These are phyloP conservation scores for Vireo altiloquus DNA, from an alignment of 2,113 vertebrate genomes.

Conservation along the genomic window DNA sequence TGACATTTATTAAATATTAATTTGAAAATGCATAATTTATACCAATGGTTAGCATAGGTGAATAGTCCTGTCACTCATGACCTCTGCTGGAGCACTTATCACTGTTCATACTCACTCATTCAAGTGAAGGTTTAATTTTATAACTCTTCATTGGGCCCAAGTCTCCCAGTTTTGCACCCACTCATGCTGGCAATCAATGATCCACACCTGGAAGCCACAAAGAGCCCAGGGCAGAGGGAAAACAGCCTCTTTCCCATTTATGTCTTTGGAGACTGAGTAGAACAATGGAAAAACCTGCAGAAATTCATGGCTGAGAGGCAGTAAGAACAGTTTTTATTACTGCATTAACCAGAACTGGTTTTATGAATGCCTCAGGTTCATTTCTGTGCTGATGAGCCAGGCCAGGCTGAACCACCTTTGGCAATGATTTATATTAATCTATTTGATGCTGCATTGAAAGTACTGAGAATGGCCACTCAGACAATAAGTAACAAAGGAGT, in stretches of 20 bases:
- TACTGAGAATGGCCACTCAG: neutral
- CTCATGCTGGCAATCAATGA: neutral
- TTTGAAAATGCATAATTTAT: constrained; percentile 5
- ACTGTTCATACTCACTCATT: neutral
- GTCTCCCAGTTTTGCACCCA: neutral
- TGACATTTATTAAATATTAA: constrained; percentile 38
- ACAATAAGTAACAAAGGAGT: neutral
- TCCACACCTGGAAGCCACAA: neutral
- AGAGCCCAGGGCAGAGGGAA: neutral
- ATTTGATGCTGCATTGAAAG: neutral
- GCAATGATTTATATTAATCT: neutral
- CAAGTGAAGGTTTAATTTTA: neutral
- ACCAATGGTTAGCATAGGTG: neutral
- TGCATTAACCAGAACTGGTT: neutral
- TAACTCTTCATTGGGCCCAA: neutral
- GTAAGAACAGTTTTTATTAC: neutral
- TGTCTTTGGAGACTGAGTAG: neutral
- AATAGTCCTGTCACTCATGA: neutral
- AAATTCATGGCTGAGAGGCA: neutral
- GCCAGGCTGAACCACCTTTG: neutral
- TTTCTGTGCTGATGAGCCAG: neutral
- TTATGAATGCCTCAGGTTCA: neutral
- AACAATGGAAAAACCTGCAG: neutral
- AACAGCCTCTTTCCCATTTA: neutral
- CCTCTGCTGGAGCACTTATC: neutral